These are phyloP conservation scores for Callosobruchus maculatus DNA, from an alignment of 2,888 invertebrate species.

Conservation along the genomic window DNA sequence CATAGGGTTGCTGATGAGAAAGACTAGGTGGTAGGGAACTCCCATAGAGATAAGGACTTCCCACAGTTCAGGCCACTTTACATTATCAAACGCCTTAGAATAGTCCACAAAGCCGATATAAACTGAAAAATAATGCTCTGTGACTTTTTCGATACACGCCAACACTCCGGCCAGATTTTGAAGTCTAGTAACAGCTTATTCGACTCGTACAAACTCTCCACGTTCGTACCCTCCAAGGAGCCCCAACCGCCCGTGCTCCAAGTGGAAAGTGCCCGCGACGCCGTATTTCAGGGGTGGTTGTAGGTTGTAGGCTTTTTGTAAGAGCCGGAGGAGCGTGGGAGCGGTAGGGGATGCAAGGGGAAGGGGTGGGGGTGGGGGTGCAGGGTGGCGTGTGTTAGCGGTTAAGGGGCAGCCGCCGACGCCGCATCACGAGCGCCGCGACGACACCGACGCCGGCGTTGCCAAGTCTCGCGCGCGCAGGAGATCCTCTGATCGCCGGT, in stretches of 20 bases:
- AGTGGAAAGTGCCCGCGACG: constrained; percentile 19
- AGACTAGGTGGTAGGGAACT: too few species aligned
- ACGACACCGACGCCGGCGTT: neutral
- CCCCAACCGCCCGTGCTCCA: neutral
- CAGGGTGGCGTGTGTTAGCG: constrained; percentile 47
- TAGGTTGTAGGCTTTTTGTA: constrained; percentile 45
- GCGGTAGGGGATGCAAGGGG: neutral
- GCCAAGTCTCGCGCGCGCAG: neutral
- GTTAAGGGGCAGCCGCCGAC: constrained; percentile 34
- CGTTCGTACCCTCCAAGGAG: neutral
- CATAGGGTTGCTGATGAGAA: too few species aligned
- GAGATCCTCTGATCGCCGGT: too few species aligned
- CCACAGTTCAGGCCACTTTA: too few species aligned
- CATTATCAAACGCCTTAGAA: too few species aligned
- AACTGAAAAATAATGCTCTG: too few species aligned
- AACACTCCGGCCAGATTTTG: too few species aligned
- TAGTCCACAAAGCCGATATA: too few species aligned
- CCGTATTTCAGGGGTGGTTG: constrained; percentile 43
- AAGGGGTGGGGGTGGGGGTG: constrained; percentile 7
- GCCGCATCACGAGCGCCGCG: constrained; percentile 5
- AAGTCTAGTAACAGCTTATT: too few species aligned
- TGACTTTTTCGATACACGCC: too few species aligned
- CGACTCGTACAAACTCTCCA: neutral
- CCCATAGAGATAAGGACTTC: too few species aligned
- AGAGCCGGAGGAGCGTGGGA: constrained; percentile 23